A percentile compares a stretch with the other conserved stretches of the same genome.
These are phyloP conservation scores for Lasiommata megera DNA, from an alignment of 2,888 invertebrate genomes.

Conservation along the genomic window DNA sequence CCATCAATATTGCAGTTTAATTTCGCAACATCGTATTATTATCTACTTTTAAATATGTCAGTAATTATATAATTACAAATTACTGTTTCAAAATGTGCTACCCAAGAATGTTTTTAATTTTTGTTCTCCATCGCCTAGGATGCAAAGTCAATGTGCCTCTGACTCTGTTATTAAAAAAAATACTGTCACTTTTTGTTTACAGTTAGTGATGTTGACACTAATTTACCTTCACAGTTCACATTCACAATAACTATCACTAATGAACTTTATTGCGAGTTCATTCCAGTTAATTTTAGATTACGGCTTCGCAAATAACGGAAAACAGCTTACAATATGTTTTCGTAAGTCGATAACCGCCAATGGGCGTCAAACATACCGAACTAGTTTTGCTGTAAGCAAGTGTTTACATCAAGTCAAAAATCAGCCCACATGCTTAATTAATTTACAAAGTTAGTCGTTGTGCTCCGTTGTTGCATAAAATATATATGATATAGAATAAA, in stretches of 20 bases:
- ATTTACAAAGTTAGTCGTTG: slow-evolving; percentile 25
- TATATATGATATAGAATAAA: neutral
- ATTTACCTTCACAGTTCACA: neutral
- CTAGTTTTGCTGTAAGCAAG: slow-evolving; percentile 29
- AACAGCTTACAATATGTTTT: slow-evolving; percentile 29
- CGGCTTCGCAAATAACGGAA: slow-evolving; percentile 26
- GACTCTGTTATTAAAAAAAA: slow-evolving; percentile 17
- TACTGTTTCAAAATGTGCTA: no score
- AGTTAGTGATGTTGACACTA: slow-evolving; percentile 14
- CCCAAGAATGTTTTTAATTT: no score
- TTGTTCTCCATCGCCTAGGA: no score
- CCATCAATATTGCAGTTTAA: no score
- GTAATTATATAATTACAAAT: no score
- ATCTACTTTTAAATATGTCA: no score
- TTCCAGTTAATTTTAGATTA: slow-evolving; percentile 27
- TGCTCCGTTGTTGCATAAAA: neutral
- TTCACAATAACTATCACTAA: neutral
- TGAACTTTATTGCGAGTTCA: slow-evolving; percentile 10
- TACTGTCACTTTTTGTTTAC: slow-evolving; percentile 28
- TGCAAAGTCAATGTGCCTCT: neutral
- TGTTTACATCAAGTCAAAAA: slow-evolving; percentile 43
- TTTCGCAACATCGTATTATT: no score
- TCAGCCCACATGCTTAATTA: slow-evolving; percentile 37
- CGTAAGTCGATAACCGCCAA: slow-evolving; percentile 31
- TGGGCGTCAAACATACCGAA: slow-evolving; percentile 36